A percentile compares a stretch with the other conserved stretches of the same genome.
Conservation (phyloP, 2,797 vertebrate species). For the Lithobates pipiens region DNA sequence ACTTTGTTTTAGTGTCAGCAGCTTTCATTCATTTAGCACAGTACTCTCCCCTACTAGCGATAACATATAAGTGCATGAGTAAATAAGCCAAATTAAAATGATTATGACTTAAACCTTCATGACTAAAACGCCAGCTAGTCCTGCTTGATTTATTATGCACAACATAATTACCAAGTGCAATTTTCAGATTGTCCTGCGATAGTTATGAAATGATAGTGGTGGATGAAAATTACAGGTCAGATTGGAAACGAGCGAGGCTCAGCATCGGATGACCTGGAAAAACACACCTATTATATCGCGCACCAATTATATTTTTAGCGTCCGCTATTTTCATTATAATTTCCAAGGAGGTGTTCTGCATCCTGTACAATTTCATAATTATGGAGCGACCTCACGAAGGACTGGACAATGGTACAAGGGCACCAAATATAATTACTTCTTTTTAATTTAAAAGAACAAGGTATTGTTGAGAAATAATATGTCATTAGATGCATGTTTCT, state of each 20-base stretch:
- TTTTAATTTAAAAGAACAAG: conserved; percentile 12
- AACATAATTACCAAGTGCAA: conserved; percentile 42
- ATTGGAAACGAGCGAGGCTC: neutral
- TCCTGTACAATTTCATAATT: conserved; percentile 42
- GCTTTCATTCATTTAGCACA: no score
- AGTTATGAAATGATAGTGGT: conserved; percentile 31
- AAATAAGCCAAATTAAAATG: conserved; percentile 23
- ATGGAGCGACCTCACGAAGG: neutral
- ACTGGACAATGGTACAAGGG: conserved; percentile 13
- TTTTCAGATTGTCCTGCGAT: conserved; percentile 45
- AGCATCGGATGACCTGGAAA: neutral
- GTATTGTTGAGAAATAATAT: conserved; percentile 6
- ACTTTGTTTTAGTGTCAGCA: no score
- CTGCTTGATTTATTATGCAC: conserved; percentile 19
- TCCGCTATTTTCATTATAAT: conserved; percentile 20
- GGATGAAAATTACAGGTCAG: conserved; percentile 53
- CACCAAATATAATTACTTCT: conserved; percentile 16
- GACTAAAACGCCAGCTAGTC: neutral
- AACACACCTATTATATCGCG: conserved; percentile 13
- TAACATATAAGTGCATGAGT: no score
- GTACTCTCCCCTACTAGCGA: no score
- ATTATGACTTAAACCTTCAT: conserved; percentile 20
- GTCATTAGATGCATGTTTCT: conserved; percentile 1
- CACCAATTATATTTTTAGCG: neutral
- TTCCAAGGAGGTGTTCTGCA: neutral